A percentile compares a stretch with the other conserved stretches of the same genome.
Evolutionary conservation across 2,888 invertebrate species (phyloP).

Genomic region (Erebia palarica): DNA sequence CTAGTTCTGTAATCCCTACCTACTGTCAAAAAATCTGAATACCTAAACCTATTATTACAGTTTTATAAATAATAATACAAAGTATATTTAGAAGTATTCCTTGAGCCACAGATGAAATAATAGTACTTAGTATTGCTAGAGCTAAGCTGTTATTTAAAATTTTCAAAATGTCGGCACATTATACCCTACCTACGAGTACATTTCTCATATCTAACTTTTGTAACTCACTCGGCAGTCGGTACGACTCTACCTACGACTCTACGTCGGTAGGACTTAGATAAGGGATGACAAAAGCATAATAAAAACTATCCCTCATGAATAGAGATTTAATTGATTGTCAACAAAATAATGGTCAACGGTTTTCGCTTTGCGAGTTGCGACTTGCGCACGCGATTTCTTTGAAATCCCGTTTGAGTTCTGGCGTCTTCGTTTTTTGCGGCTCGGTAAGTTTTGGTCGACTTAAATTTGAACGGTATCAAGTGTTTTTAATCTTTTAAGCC

Average conservation of each 20-base stretch:
- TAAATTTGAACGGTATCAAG: conserved; percentile 20
- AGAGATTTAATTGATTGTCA: conserved; percentile 12
- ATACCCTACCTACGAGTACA: no score
- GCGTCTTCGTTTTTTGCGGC: conserved; percentile 54
- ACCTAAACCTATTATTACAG: no score
- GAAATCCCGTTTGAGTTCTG: conserved; percentile 58
- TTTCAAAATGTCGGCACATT: no score
- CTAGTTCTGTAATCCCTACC: no score
- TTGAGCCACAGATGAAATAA: no score
- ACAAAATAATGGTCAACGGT: conserved; percentile 30
- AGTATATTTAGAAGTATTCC: no score
- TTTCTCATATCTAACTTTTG: no score
- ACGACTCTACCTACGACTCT: background rate
- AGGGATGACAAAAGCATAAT: conserved; percentile 9
- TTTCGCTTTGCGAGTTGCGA: conserved; percentile 57
- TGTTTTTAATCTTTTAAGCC: conserved; percentile 22
- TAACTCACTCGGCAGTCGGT: background rate
- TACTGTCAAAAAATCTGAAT: no score
- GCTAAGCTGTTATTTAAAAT: no score
- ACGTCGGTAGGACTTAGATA: conserved; percentile 7
- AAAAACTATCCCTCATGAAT: background rate
- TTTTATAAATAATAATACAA: no score
- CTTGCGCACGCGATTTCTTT: conserved; percentile 61
- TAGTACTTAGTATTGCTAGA: no score
- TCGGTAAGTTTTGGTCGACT: conserved; percentile 49